phyloP scores from a whole-genome alignment of 2,113 vertebrate species.

The Fulica atra region DNA sequence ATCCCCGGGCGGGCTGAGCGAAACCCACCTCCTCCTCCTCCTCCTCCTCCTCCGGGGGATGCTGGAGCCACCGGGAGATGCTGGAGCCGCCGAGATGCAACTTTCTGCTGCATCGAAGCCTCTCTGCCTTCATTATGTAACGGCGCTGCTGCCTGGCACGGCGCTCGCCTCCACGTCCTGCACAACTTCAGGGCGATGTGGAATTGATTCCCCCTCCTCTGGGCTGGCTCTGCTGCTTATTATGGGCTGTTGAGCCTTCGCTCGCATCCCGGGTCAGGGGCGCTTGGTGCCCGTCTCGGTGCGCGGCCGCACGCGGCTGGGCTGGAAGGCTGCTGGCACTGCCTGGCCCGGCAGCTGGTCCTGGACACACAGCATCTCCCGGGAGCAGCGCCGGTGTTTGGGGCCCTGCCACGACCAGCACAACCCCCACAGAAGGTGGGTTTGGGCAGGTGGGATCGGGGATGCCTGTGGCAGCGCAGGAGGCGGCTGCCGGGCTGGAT shows the following conservation, averaged over 20 bases:
- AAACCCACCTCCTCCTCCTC: neutral
- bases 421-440: neutral
- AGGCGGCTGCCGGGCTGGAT: neutral
- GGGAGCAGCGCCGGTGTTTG: rapidly evolving
- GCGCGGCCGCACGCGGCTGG: rapidly evolving
- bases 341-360: rapidly evolving
- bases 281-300: rapidly evolving
- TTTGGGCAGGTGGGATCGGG: neutral
- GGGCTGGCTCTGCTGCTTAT: neutral
- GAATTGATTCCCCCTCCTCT: neutral
- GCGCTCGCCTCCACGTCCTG: slow-evolving; percentile 35
- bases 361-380: rapidly evolving
- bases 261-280: rapidly evolving
- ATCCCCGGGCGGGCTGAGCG: neutral
- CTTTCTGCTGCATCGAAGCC: slow-evolving; percentile 49
- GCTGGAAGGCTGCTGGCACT: neutral
- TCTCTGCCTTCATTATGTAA: slow-evolving; percentile 54
- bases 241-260: neutral
- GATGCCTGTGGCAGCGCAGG: neutral
- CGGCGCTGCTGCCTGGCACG: slow-evolving; percentile 29
- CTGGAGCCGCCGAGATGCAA: neutral
- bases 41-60: neutral
- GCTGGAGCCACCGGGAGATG: neutral
- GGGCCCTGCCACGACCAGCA: rapidly evolving
- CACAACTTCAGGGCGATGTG: slow-evolving; percentile 11